A percentile compares a stretch with the other conserved stretches of the same genome.
These are phyloP conservation scores for Caligus rogercresseyi DNA, from an alignment of 1,140 invertebrate genomes.

Conservation along the genomic window DNA sequence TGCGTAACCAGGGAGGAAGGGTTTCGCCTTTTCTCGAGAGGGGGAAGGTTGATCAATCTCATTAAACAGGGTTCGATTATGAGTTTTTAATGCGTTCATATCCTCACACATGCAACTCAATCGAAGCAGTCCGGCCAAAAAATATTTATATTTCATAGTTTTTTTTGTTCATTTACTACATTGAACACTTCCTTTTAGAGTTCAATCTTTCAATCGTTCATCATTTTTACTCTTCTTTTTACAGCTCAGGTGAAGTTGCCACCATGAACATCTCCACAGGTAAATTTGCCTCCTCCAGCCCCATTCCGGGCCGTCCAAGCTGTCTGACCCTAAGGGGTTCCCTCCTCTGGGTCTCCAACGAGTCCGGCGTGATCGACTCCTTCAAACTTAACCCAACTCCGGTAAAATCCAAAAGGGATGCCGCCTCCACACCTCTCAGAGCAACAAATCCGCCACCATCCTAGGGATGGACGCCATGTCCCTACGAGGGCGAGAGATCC, in stretches of 20 bases:
- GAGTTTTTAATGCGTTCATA: no score
- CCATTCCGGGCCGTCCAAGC: constrained; percentile 2
- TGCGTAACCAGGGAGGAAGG: no score
- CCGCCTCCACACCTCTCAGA: neutral
- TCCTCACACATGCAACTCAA: no score
- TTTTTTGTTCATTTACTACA: no score
- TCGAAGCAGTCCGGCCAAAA: constrained; percentile 41
- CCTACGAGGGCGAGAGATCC: no score
- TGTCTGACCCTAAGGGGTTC: neutral
- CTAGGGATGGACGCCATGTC: neutral
- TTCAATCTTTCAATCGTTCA: no score
- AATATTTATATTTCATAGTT: constrained; percentile 30
- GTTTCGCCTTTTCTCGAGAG: no score
- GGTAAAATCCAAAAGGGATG: constrained; percentile 10
- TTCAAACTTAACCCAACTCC: constrained; percentile 13
- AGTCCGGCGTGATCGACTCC: constrained; percentile 5
- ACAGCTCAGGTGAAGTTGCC: constrained; percentile 50
- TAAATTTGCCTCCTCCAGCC: constrained; percentile 10
- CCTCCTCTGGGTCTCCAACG: constrained; percentile 9
- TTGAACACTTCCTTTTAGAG: no score
- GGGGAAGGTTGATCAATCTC: no score
- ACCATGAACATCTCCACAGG: constrained; percentile 71
- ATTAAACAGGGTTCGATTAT: no score
- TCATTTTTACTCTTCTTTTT: constrained; percentile 14
- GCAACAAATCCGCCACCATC: neutral